Evolutionary conservation across 2,888 invertebrate genomes (phyloP), one percentile per base, ranked within the genome.

Genomic region (Eupeodes luniger): DNA sequence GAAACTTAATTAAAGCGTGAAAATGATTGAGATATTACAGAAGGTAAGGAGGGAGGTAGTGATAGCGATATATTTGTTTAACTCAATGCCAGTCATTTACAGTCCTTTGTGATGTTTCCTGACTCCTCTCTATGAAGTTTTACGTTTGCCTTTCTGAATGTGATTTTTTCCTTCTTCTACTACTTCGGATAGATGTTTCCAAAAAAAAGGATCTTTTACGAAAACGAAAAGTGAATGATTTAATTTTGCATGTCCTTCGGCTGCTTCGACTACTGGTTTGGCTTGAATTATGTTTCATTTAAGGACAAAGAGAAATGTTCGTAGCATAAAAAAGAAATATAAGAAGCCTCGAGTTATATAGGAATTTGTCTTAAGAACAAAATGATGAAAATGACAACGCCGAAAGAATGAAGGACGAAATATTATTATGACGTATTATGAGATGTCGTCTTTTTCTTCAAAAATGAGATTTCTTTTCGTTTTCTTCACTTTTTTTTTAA

Each of bases 221-320:
- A 72, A 53, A 53, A 70, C 27, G 83, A 87, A 80, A 53, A 53
- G 75, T 40, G 83, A 87, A 83, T 87, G 83, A 87, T 83, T 83
- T 77, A 83, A 83, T 87, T 87, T 87, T 70, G 70, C 55, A 47
- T 72, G 59, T 72, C 72, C 59, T 19, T 72, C 11, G 47, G 53
- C 40, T 70, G 16, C 27, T 27, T 27, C 27, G 2, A 27, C 27
- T 27, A 27, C 27, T 2, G 44, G 59, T n/a, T 27, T 72, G 72
- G 61, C 49, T 47, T 80, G 80, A 81, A 83, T 80, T 87, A 74
- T 74, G 87, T 72, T 83, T 75, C 66, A 80, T 87, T 87, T 81
- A 67, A 27, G 55, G 74, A 72, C 27, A 55, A 47, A 44, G 36
- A n/a, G n/a, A 72, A n/a, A 70, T 44, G 19, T 53, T 55, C 1